Percentiles rank a stretch among this genome's conserved stretches.
Evolutionary conservation across 2,888 invertebrate species (phyloP).

Genomic region (Zele albiditarsus): DNA sequence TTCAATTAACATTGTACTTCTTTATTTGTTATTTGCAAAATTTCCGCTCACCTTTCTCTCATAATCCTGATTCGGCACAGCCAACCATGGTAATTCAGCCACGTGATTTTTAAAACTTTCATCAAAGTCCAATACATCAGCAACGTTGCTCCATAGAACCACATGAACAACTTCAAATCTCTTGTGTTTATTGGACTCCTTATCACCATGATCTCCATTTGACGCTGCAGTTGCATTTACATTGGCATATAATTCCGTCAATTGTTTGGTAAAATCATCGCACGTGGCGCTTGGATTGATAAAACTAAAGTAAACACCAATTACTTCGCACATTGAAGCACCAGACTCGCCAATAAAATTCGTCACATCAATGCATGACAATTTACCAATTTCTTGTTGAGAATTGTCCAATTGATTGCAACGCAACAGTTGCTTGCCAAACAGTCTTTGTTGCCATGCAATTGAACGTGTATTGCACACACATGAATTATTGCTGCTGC

Average conservation of each 20-base stretch:
- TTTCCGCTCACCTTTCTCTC: conserved; percentile 78
- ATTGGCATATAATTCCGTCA: conserved; percentile 76
- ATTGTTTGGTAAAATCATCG: conserved; percentile 80
- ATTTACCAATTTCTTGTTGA: conserved; percentile 50
- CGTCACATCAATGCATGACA: conserved; percentile 50
- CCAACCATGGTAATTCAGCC: conserved; percentile 81
- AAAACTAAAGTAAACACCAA: conserved; percentile 82
- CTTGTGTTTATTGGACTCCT: conserved; percentile 63
- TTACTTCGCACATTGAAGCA: conserved; percentile 67
- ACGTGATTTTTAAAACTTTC: conserved; percentile 79
- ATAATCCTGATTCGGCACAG: conserved; percentile 81
- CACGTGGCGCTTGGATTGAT: conserved; percentile 80
- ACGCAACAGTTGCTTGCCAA: conserved; percentile 67
- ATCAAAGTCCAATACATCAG: conserved; percentile 79
- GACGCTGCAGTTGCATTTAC: conserved; percentile 55
- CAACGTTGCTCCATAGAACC: conserved; percentile 80
- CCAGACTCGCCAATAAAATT: conserved; percentile 58
- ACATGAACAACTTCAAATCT: conserved; percentile 80
- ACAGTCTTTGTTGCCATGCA: conserved; percentile 68
- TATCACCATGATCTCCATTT: conserved; percentile 55
- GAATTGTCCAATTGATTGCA: conserved; percentile 59
- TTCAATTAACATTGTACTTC: neutral
- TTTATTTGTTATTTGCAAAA: neutral
- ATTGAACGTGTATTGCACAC: conserved; percentile 32
- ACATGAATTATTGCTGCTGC: conserved; percentile 15